Evolutionary conservation across 2,113 vertebrate genomes (phyloP), one percentile per base, ranked within the genome.

Genomic region (Vireo altiloquus): DNA sequence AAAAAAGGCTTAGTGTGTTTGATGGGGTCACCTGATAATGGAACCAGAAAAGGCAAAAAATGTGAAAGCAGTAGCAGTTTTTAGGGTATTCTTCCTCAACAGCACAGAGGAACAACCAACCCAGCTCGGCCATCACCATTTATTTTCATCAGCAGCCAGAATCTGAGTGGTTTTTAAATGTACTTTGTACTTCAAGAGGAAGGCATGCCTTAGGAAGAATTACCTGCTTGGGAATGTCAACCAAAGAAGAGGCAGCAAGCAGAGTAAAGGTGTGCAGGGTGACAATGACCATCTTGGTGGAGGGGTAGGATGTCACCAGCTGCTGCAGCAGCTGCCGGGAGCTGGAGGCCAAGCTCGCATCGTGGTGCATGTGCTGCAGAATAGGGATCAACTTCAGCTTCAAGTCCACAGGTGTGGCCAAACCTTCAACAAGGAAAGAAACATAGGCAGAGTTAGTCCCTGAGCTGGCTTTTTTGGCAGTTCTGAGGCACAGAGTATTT

Each of bases 341-440:
- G 81, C 98, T 99, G 90, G 99, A 99, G 7, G 99, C 99, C 96
- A 99, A 76, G 83, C 98, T 98, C 5, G 99, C 99, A 5, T 99
- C 98, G 0, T 99, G 99, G 91, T 99, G 99, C 99, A 99, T 99
- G 98, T 99, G 99, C 98, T 99, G 99, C 11, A 99, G 97, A 95
- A 99, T 99, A 14, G 99, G 99, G 79, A 99, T 99, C 94, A 99
- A 37, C 96, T 99, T 99, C 95, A 99, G 97, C 97, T 99, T 99
- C 98, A 99, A 93, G 63, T 99, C 99, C 77, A 99, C 99, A 0
- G 99, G 99, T 2, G 99, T 99, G 64, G 99, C 99, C 87, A 99
- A 95, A 57, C 99, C 99, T 99, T 53, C 27, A 56, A 16, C 13
- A 72, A 13, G 27, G 27, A 77, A 87, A 49, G 22, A 35, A 77